Evolutionary conservation across 2,797 vertebrate genomes (phyloP), one percentile per base, ranked within the genome.

Genomic region (Macrochelys suwanniensis): DNA sequence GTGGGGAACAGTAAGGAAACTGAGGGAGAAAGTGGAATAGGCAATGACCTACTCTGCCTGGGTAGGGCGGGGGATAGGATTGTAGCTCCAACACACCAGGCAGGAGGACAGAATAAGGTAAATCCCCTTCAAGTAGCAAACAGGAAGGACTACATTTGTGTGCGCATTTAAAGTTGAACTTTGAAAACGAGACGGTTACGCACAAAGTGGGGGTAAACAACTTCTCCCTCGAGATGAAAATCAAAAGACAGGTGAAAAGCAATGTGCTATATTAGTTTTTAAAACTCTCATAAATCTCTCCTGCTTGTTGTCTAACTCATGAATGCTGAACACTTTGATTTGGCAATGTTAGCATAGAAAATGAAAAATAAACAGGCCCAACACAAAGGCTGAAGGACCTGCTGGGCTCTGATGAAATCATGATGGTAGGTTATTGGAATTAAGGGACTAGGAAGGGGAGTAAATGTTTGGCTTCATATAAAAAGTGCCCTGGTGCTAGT

Each of bases 311-410:
- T 74, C 51, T 80, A 16, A 28, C 16, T 71, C 85, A 79, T 59
- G 11, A 84, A 42, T 31, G 37, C 17, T 26, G 16, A n/a, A 28
- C 47, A 53, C 3, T 21, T 45, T 17, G 53, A 10, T 37, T 2
- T 71, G 31, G 25, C 19, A 37, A 7, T 15, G 0, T 0, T 80
- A 80, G n/a, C 21, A 26, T 23, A 31, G 26, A 80, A 5, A 0
- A 33, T n/a, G 23, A 57, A n/a, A 51, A 47, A 80, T 4, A 80
- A 37, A 23, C 45, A 74, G 83, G 53, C 9, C 23, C 28, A 74
- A 2, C 47, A 42, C 25, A 53, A 16, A 92, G 61, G 26, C 54
- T 76, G 61, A 81, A 80, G 50, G 45, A 59, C n/a, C 16, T 23
- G 33, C 19, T 7, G 47, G 11, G n/a, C 5, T 81, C 49, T 42